Evolutionary conservation across 2,888 invertebrate genomes (phyloP).

Genomic region (Cosmopolites sordidus): DNA sequence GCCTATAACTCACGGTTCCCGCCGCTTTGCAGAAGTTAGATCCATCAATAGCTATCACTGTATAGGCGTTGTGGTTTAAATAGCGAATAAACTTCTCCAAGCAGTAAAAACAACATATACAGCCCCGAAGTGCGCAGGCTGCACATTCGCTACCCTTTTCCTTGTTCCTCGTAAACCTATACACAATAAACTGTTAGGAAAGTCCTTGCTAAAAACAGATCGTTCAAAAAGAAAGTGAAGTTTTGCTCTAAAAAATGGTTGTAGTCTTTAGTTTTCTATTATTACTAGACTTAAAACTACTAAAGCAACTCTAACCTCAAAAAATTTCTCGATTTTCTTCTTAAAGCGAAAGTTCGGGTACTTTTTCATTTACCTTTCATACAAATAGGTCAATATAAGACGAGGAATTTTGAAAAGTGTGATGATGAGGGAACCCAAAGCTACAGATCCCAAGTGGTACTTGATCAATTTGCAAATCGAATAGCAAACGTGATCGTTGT

Average conservation of each 20-base stretch:
- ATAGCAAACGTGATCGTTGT: constrained; percentile 63
- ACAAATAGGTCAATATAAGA: constrained; percentile 45
- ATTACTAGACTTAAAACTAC: too few species aligned
- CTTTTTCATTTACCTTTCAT: constrained; percentile 39
- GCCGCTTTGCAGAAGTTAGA: constrained; percentile 62
- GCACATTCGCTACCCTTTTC: constrained; percentile 51
- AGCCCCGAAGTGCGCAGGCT: constrained; percentile 52
- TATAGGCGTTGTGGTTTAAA: constrained; percentile 66
- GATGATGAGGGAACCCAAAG: constrained; percentile 71
- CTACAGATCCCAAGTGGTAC: constrained; percentile 74
- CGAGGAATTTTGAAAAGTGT: constrained; percentile 66
- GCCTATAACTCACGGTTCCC: constrained; percentile 40
- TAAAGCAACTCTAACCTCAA: too few species aligned
- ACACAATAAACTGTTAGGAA: too few species aligned
- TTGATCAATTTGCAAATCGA: constrained; percentile 64
- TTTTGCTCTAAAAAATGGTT: too few species aligned
- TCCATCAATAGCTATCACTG: constrained; percentile 61
- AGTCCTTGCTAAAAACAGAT: too few species aligned
- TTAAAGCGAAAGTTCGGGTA: not conserved
- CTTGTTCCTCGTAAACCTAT: constrained; percentile 37
- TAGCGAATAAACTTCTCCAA: constrained; percentile 64
- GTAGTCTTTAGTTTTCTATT: too few species aligned
- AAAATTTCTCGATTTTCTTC: not conserved
- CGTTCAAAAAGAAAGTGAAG: too few species aligned
- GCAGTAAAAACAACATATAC: constrained; percentile 63